phyloP scores from a whole-genome alignment of 2,113 vertebrate species.

The Colaptes auratus region DNA sequence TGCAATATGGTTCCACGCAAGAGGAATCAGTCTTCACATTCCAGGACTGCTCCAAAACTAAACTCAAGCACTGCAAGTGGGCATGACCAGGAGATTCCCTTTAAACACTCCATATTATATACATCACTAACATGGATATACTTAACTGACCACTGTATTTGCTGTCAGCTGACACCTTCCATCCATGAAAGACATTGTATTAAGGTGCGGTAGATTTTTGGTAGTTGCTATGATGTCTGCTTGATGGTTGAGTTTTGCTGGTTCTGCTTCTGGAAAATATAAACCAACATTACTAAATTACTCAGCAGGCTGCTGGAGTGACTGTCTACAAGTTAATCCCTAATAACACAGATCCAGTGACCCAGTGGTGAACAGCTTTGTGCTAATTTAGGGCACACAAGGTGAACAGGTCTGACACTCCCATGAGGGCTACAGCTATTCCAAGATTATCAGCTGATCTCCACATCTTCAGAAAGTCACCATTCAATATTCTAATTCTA shows the following conservation, averaged over 20 bases:
- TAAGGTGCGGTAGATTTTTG: background rate
- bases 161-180: background rate
- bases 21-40: background rate
- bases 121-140: background rate
- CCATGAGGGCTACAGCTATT: background rate
- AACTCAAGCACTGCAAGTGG: background rate
- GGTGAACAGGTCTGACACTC: background rate
- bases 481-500: constrained; percentile 25
- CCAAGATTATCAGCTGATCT: background rate
- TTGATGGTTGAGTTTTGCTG: constrained; percentile 8
- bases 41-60: background rate
- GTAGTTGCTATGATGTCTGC: background rate
- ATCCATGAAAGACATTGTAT: background rate
- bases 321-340: background rate
- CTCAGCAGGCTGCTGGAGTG: background rate
- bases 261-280: background rate
- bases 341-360: background rate
- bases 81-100: background rate
- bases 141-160: background rate
- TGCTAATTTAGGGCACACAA: background rate
- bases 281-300: background rate
- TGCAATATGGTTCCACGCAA: background rate
- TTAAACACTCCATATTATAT: background rate
- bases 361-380: background rate
- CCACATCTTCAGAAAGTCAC: background rate